A percentile compares a stretch with the other conserved stretches of the same genome.
phyloP scores from a whole-genome alignment of 2,113 vertebrate genomes.

The Neoarius graeffei region DNA sequence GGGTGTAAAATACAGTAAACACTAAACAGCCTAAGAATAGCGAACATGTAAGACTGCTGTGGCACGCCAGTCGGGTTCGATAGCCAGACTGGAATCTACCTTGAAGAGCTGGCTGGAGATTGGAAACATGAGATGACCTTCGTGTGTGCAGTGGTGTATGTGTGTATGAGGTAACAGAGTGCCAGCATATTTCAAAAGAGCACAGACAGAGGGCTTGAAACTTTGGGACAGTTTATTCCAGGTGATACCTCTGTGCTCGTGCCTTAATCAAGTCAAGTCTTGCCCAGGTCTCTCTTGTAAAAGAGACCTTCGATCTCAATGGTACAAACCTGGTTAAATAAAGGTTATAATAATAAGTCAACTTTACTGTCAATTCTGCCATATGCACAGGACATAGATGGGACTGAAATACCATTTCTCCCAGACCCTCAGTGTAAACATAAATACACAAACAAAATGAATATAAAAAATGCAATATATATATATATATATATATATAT shows the following conservation, averaged over 20 bases:
- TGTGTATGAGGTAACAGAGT: slow-evolving; percentile 21
- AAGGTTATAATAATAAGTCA: too few relatives aligned
- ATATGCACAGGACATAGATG: too few relatives aligned
- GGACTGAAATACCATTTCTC: too few relatives aligned
- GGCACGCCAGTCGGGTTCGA: slow-evolving; percentile 11
- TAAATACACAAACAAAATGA: too few relatives aligned
- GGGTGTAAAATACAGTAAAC: slow-evolving; percentile 2
- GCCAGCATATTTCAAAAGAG: slow-evolving; percentile 33
- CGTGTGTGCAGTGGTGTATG: slow-evolving; percentile 12
- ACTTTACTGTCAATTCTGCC: too few relatives aligned
- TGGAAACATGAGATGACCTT: slow-evolving; percentile 48
- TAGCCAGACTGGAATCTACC: slow-evolving; percentile 18
- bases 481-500: too few relatives aligned
- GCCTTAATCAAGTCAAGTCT: not conserved
- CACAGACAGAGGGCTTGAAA: slow-evolving; percentile 23
- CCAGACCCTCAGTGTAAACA: too few relatives aligned
- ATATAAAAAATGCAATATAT: too few relatives aligned
- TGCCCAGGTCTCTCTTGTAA: too few relatives aligned
- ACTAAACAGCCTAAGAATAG: slow-evolving; percentile 26
- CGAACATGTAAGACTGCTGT: slow-evolving; percentile 1
- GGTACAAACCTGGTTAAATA: too few relatives aligned
- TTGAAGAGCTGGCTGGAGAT: slow-evolving; percentile 19
- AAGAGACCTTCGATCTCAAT: too few relatives aligned
- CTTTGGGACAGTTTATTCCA: slow-evolving; percentile 30
- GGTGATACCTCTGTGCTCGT: slow-evolving; percentile 17